Evolutionary conservation across 2,113 vertebrate species (phyloP).

Genomic region (Odobenus rosmarus): DNA sequence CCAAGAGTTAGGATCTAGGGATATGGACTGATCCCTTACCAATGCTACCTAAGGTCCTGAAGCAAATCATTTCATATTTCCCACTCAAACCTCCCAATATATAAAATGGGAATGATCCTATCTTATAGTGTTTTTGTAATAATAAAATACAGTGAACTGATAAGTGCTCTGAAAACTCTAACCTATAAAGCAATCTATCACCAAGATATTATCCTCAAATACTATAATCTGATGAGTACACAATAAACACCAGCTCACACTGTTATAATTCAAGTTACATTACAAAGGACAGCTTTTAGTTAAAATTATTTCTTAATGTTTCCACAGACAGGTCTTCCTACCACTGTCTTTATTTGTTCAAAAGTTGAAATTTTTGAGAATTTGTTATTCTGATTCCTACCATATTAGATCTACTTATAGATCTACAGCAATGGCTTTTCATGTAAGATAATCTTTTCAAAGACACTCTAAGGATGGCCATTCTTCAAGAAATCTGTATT

Average conservation of each 20-base stretch:
- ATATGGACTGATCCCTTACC: not conserved
- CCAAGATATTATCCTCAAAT: not conserved
- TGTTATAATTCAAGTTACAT: not conserved
- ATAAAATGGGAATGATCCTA: not conserved
- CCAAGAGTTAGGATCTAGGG: not conserved
- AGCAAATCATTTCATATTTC: not conserved
- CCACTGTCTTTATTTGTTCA: not conserved
- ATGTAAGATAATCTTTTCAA: not conserved
- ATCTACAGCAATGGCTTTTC: not conserved
- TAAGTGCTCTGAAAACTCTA: not conserved
- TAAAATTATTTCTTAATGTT: slow-evolving; percentile 25
- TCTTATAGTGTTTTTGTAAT: not conserved
- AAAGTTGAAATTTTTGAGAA: not conserved
- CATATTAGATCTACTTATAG: not conserved
- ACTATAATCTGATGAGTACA: not conserved
- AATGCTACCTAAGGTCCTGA: not conserved
- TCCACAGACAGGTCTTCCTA: not conserved
- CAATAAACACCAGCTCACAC: not conserved
- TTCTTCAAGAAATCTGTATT: not conserved
- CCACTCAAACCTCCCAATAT: not conserved
- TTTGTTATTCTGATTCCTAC: not conserved
- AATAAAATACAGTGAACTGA: not conserved
- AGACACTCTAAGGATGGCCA: not conserved
- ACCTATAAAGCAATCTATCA: not conserved
- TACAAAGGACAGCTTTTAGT: not conserved